A percentile compares a stretch with the other conserved stretches of the same genome.
Evolutionary conservation across 2,888 invertebrate genomes (phyloP).

Genomic region (Scotopteryx bipunctaria): DNA sequence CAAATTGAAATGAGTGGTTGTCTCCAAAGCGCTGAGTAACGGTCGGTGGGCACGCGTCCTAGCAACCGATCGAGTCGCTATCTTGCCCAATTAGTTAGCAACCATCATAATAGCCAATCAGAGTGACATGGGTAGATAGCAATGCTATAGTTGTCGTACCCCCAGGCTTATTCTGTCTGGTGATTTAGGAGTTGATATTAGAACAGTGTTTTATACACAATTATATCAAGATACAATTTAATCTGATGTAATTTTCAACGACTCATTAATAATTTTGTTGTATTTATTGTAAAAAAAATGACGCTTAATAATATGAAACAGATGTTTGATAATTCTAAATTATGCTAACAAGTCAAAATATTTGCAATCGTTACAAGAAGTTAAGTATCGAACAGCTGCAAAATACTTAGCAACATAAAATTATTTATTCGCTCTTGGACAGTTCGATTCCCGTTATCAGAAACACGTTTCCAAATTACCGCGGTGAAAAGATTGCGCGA

Average conservation of each 20-base stretch:
- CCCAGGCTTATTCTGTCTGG: conserved; percentile 12
- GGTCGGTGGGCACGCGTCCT: conserved; percentile 53
- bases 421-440: conserved; percentile 5
- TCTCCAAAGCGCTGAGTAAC: conserved; percentile 51
- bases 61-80: conserved; percentile 40
- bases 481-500: conserved; percentile 57
- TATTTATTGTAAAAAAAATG: too few relatives aligned
- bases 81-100: conserved; percentile 39
- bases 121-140: conserved; percentile 31
- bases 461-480: conserved; percentile 63
- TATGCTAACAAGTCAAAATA: conserved; percentile 7
- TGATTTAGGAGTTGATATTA: neutral
- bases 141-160: conserved; percentile 20
- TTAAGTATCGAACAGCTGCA: conserved; percentile 1
- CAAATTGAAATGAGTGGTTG: conserved; percentile 58
- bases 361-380: conserved; percentile 2
- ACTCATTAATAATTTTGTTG: too few relatives aligned
- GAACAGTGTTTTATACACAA: neutral
- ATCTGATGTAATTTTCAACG: too few relatives aligned
- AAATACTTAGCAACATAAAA: conserved; percentile 1
- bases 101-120: conserved; percentile 37
- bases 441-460: conserved; percentile 44
- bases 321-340: conserved; percentile 3
- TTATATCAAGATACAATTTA: neutral
- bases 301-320: conserved; percentile 4